Conservation (phyloP, 1,140 invertebrate genomes). For the Bursaphelenchus mucronatus region DNA sequence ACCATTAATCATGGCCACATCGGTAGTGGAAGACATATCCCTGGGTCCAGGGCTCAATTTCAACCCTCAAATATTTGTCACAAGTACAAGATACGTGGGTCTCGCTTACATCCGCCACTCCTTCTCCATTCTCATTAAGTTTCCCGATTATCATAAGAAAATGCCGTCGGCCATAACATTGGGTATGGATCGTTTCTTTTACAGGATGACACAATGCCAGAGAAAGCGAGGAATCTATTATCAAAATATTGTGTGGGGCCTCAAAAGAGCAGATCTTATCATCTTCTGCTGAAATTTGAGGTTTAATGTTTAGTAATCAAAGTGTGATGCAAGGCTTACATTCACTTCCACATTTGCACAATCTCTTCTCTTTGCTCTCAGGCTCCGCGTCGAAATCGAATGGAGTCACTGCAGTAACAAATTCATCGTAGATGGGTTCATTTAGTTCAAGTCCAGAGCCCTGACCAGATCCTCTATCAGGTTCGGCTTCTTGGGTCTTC, state of each 20-base stretch:
- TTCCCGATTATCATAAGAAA: conserved; percentile 2
- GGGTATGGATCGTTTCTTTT: neutral
- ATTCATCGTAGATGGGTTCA: conserved; percentile 9
- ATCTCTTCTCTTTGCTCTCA: conserved; percentile 5
- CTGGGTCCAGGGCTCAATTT: conserved; percentile 5
- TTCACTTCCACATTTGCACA: conserved; percentile 14
- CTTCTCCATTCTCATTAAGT: conserved; percentile 1
- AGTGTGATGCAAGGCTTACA: conserved; percentile 4
- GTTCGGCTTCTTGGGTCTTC: conserved; percentile 7
- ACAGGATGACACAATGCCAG: neutral
- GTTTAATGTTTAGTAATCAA: conserved; percentile 9
- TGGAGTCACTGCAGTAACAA: conserved; percentile 6
- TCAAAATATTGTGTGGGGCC: conserved; percentile 10
- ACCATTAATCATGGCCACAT: conserved; percentile 1
- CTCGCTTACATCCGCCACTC: conserved; percentile 5
- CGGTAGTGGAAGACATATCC: conserved; percentile 10
- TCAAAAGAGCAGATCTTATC: conserved; percentile 3
- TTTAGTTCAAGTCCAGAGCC: conserved; percentile 11
- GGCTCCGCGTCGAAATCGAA: conserved; percentile 18
- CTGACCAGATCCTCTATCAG: conserved; percentile 6
- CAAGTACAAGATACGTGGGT: too few relatives aligned
- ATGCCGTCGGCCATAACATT: conserved; percentile 8
- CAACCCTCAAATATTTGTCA: neutral
- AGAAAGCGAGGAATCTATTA: conserved; percentile 2
- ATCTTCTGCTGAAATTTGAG: conserved; percentile 6